Evolutionary conservation across 2,797 vertebrate genomes (phyloP).

Genomic region (Morus bassanus): DNA sequence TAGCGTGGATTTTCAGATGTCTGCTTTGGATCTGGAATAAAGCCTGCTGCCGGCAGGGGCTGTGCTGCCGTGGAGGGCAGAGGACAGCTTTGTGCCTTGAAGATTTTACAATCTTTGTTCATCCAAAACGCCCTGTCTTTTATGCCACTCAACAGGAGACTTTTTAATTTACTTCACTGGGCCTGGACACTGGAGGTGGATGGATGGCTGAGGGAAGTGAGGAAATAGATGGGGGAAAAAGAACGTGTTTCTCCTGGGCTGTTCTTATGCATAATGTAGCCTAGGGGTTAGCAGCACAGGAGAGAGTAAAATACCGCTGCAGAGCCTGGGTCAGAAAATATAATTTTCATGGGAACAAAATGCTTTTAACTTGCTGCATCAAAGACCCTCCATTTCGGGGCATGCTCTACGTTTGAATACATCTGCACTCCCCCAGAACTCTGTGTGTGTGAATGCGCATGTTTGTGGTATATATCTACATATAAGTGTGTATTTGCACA

Average conservation of each 20-base stretch:
- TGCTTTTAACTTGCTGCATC: constrained; percentile 2
- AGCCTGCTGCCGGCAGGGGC: not conserved
- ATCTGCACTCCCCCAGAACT: not conserved
- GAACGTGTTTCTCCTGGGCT: not conserved
- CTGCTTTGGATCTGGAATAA: not conserved
- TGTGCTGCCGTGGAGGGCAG: not conserved
- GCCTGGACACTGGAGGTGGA: not conserved
- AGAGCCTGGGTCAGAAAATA: not conserved
- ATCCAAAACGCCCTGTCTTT: not conserved
- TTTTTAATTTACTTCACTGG: constrained; percentile 18
- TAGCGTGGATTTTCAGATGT: not conserved
- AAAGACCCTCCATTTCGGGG: not conserved
- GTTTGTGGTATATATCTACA: not conserved
- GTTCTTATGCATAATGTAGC: not conserved
- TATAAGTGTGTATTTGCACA: not conserved
- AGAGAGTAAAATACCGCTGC: not conserved
- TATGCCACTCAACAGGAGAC: not conserved
- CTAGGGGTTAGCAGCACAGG: not conserved
- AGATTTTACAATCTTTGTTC: not conserved
- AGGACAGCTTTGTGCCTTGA: constrained; percentile 26
- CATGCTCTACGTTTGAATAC: not conserved
- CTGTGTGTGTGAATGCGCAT: not conserved
- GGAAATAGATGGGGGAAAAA: not conserved
- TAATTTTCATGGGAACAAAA: not conserved
- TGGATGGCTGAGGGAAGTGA: not conserved